Evolutionary conservation across 1,140 invertebrate genomes (phyloP).

Genomic region (Euura lappo): DNA sequence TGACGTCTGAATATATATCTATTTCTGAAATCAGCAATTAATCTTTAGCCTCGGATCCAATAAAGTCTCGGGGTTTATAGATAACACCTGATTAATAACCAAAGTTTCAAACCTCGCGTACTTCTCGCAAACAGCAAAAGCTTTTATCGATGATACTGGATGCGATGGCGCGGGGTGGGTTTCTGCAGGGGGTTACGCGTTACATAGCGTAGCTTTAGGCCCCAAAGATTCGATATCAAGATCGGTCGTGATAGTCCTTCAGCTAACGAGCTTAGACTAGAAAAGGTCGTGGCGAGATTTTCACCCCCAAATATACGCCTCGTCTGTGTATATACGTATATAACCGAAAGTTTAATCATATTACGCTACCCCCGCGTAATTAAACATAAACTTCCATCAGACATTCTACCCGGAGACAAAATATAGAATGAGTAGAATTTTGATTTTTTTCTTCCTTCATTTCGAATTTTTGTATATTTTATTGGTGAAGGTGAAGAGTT

Average conservation of each 20-base stretch:
- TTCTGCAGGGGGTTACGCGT: too few relatives aligned
- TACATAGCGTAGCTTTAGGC: not conserved
- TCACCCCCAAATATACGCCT: not conserved
- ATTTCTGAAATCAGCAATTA: not conserved
- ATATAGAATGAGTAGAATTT: too few relatives aligned
- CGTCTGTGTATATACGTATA: too few relatives aligned
- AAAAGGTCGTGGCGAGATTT: not conserved
- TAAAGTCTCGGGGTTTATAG: conserved; percentile 7
- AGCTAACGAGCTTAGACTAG: conserved; percentile 5
- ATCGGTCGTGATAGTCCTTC: conserved; percentile 5
- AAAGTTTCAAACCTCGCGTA: not conserved
- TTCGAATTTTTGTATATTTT: too few relatives aligned
- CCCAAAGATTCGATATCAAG: not conserved
- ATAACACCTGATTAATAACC: conserved; percentile 5
- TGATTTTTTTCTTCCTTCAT: too few relatives aligned
- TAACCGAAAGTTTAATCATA: not conserved
- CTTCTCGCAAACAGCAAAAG: not conserved
- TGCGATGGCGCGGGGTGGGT: too few relatives aligned
- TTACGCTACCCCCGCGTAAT: not conserved
- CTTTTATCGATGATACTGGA: not conserved
- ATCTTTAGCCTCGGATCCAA: conserved; percentile 1
- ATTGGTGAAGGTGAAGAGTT: too few relatives aligned
- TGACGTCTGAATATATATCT: not conserved
- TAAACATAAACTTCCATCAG: not conserved
- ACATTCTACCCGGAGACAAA: too few relatives aligned